Evolutionary conservation across 23 tunicate species (phyloP), one percentile per base, ranked within the genome.

Genomic region (Halocynthia roretzi): DNA sequence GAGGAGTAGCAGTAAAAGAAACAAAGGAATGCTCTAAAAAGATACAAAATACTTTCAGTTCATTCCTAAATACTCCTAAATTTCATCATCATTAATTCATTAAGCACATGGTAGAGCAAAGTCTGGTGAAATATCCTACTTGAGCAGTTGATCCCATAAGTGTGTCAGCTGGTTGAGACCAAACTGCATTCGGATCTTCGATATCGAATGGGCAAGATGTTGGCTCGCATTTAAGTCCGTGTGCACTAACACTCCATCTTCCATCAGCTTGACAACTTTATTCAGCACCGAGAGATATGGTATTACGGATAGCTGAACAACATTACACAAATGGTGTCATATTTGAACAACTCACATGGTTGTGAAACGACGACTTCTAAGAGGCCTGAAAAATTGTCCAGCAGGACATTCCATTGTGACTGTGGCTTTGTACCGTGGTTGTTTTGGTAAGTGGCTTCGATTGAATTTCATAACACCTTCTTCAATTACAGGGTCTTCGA

Each of bases 181-280:
- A 85, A 17, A 80, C 84, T 40, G 72, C 90, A 67, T 79, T 66
- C 7, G 90, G 71, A 77, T 79, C 90, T 52, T 85, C 56, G 4
- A 67, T 70, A 18, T 12, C 18, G 4, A 50, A 19, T 6, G 76
- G 70, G 51, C 90, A 85, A 64, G 56, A 55, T 52, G 75, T 60
- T 23, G 60, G 56, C 57, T 78, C 90, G 64, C 90, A 85, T 55
- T 77, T 64, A 18, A 78, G 67, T 12, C 40, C 19, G 5, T 55
- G 68, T 20, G 73, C 53, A 22, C 72, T 80, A 11, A n/a, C 7
- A n/a, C 79, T 85, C 90, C 90, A 85, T 10, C 54, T 12, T 6
- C 90, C 90, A 63, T 79, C 57, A 23, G 73, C 73, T 52, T 78
- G 75, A 53, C 90, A 85, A 6, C 90, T 85, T 51, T 18, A 67